Percentiles rank a stretch among this genome's conserved stretches.
phyloP scores from a whole-genome alignment of 2,113 vertebrate species.

The Platysteira castanea region DNA sequence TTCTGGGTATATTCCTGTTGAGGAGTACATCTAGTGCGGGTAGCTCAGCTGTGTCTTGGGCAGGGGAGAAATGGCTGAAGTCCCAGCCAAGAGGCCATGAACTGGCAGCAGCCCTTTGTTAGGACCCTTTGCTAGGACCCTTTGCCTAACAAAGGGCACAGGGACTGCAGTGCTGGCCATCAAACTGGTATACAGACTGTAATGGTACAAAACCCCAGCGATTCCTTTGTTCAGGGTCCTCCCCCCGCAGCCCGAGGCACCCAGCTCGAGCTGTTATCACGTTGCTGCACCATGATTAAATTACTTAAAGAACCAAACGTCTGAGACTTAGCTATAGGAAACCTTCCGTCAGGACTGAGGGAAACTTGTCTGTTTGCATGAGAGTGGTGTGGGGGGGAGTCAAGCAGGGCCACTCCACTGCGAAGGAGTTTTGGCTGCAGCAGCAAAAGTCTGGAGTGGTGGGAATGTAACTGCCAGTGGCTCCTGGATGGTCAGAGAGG shows the following conservation, averaged over 20 bases:
- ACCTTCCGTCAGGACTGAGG: neutral
- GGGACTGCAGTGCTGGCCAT: neutral
- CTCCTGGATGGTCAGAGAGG: neutral
- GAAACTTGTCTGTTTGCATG: neutral
- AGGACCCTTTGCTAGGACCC: neutral
- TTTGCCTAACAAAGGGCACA: neutral
- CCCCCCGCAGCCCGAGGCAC: accelerated
- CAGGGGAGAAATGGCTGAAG: neutral
- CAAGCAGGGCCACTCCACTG: neutral
- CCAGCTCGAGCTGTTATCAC: neutral
- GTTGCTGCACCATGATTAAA: neutral
- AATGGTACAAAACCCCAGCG: neutral
- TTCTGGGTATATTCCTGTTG: neutral
- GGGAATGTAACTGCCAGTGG: neutral
- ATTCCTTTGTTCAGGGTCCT: neutral
- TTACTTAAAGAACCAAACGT: neutral
- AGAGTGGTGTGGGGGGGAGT: no score
- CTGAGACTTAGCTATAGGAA: neutral
- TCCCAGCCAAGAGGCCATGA: neutral
- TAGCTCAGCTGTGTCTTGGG: neutral
- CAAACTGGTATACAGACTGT: neutral
- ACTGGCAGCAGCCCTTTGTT: neutral
- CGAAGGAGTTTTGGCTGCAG: neutral
- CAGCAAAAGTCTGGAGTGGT: neutral
- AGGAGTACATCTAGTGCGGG: neutral